A percentile compares a stretch with the other conserved stretches of the same genome.
These are phyloP conservation scores for Xerus inauris DNA, from an alignment of 2,113 vertebrate species.

Conservation along the genomic window DNA sequence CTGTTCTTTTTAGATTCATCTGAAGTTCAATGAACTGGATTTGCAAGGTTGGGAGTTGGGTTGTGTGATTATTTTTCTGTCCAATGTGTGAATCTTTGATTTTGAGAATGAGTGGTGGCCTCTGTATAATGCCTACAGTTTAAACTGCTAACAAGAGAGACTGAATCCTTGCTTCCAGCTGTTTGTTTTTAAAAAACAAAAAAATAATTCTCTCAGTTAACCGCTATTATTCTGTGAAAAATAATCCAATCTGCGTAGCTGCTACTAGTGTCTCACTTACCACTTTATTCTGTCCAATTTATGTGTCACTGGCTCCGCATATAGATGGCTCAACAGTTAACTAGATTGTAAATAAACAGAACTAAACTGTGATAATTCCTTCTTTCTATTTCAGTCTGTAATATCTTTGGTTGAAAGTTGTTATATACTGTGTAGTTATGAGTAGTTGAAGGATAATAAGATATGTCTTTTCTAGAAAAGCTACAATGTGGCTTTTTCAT, in stretches of 20 bases:
- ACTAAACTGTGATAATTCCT: neutral
- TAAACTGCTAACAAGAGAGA: neutral
- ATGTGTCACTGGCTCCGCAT: neutral
- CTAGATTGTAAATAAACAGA: constrained; percentile 16
- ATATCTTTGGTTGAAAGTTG: neutral
- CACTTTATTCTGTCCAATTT: constrained; percentile 9
- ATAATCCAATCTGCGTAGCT: neutral
- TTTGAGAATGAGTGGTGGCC: neutral
- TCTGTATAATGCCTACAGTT: neutral
- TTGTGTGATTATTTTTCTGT: neutral
- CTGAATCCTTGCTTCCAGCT: neutral
- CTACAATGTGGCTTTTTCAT: constrained; percentile 49
- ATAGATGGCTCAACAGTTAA: neutral
- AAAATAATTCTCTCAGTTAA: neutral
- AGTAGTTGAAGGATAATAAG: neutral
- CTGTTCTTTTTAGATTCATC: neutral
- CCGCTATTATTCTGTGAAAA: constrained; percentile 37
- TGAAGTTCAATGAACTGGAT: neutral
- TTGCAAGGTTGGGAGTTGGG: neutral
- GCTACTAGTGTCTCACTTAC: neutral
- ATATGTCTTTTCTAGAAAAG: constrained; percentile 50
- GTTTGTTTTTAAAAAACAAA: constrained; percentile 3
- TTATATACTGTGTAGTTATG: constrained; percentile 2
- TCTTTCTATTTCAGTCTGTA: constrained; percentile 23
- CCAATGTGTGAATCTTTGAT: neutral